Evolutionary conservation across 2,113 vertebrate species (phyloP).

Genomic region (Lonchura striata): DNA sequence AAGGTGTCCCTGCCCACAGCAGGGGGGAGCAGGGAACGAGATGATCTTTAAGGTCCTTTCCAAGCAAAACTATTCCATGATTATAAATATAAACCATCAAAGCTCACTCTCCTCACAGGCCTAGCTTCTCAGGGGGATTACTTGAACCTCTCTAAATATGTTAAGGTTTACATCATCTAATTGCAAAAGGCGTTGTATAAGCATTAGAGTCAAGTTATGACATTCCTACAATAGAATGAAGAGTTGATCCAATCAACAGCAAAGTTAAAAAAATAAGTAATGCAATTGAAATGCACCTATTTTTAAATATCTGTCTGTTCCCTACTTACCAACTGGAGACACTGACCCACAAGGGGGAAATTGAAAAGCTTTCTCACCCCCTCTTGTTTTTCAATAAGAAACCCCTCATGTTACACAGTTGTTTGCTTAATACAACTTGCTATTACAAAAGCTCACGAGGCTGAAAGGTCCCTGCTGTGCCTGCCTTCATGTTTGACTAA

Average conservation of each 20-base stretch:
- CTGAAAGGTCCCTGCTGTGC: slow-evolving; percentile 33
- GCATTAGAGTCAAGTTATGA: slow-evolving; percentile 32
- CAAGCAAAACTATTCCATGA: not conserved
- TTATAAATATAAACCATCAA: slow-evolving; percentile 40
- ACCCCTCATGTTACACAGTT: slow-evolving; percentile 24
- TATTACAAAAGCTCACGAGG: slow-evolving; percentile 36
- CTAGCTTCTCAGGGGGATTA: slow-evolving; percentile 30
- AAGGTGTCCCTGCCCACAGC: not conserved
- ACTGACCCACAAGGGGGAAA: not conserved
- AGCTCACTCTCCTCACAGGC: not conserved
- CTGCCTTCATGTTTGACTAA: slow-evolving; percentile 36
- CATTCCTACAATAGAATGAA: slow-evolving; percentile 32
- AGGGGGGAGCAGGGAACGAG: rapidly evolving
- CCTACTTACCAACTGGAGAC: not conserved
- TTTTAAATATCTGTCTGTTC: slow-evolving; percentile 6
- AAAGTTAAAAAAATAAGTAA: not conserved
- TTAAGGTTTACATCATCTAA: slow-evolving; percentile 55
- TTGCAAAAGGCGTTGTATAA: slow-evolving; percentile 61
- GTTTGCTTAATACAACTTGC: slow-evolving; percentile 52
- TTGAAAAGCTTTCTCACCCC: slow-evolving; percentile 21
- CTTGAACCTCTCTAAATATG: slow-evolving; percentile 7
- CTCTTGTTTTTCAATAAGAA: slow-evolving; percentile 47
- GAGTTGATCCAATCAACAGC: slow-evolving; percentile 20
- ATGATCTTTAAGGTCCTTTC: not conserved
- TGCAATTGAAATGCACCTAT: slow-evolving; percentile 25